A percentile compares a stretch with the other conserved stretches of the same genome.
phyloP scores from a whole-genome alignment of 2,797 vertebrate species.

The Graptemys geographica region DNA sequence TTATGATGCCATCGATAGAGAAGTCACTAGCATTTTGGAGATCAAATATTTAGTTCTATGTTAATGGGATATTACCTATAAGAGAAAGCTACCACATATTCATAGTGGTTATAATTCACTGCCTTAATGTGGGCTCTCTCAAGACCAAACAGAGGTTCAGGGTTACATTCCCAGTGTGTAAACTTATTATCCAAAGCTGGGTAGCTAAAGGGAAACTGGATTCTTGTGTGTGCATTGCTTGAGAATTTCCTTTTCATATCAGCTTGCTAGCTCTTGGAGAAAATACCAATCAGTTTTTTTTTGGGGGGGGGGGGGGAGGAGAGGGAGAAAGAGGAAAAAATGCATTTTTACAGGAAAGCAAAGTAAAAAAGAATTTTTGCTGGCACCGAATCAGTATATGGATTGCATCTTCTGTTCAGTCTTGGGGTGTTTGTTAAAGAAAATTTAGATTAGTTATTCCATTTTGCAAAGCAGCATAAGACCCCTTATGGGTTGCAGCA shows the following conservation, averaged over 20 bases:
- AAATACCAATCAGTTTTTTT: background rate
- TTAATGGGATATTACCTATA: constrained; percentile 15
- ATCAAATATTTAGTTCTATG: constrained; percentile 63
- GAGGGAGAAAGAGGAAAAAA: background rate
- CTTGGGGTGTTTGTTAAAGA: too few species aligned
- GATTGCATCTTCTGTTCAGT: background rate
- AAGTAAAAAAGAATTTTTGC: background rate
- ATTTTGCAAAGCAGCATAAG: background rate
- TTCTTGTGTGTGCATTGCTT: background rate
- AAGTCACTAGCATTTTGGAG: constrained; percentile 11
- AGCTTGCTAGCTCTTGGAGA: background rate
- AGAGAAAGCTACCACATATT: background rate
- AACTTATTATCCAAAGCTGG: background rate
- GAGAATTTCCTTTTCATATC: background rate
- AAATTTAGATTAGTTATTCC: background rate
- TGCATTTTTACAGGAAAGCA: background rate
- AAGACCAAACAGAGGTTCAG: background rate
- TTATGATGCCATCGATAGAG: background rate
- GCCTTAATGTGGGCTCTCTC: background rate
- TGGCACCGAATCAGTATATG: background rate
- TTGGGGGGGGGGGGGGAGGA: accelerated
- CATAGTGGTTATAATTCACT: constrained; percentile 21
- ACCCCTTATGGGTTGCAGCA: background rate
- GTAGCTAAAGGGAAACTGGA: accelerated
- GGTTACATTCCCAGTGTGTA: background rate